Conservation (phyloP, 2,113 vertebrate species). For the Colaptes auratus region DNA sequence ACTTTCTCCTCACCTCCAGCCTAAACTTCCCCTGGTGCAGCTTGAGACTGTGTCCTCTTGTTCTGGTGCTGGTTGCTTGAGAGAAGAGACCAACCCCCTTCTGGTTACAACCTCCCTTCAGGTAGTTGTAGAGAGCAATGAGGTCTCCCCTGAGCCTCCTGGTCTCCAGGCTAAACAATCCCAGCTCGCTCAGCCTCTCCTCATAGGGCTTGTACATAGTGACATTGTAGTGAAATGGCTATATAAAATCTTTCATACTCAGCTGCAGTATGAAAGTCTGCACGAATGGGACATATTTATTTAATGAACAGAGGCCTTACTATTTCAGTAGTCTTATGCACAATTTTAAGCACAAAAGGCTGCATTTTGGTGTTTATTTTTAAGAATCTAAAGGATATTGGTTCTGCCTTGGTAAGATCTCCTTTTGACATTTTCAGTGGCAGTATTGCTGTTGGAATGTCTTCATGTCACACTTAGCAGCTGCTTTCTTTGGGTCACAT, state of each 20-base stretch:
- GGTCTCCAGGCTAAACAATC: too few relatives aligned
- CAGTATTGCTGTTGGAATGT: constrained; percentile 64
- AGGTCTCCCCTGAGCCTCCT: too few relatives aligned
- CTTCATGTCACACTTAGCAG: constrained; percentile 68
- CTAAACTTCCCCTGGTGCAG: too few relatives aligned
- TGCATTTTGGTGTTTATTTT: constrained; percentile 65
- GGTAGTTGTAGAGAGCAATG: too few relatives aligned
- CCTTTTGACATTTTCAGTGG: constrained; percentile 63
- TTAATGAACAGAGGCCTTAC: constrained; percentile 64
- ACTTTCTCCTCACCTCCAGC: too few relatives aligned
- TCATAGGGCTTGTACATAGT: background rate
- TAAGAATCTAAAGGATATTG: constrained; percentile 62
- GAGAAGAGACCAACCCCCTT: too few relatives aligned
- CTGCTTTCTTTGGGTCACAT: constrained; percentile 57
- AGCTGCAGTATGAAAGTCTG: constrained; percentile 39
- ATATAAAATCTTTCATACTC: constrained; percentile 49
- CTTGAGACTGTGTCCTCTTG: too few relatives aligned
- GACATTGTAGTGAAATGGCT: constrained; percentile 24
- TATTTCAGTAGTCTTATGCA: constrained; percentile 43
- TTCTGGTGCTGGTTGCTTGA: too few relatives aligned
- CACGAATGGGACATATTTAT: constrained; percentile 60
- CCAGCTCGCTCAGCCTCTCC: too few relatives aligned
- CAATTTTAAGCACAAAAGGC: constrained; percentile 64
- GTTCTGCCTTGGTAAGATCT: constrained; percentile 56
- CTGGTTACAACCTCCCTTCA: too few relatives aligned